Evolutionary conservation across 2,888 invertebrate species (phyloP).

Genomic region (Loripinus fragilis): DNA sequence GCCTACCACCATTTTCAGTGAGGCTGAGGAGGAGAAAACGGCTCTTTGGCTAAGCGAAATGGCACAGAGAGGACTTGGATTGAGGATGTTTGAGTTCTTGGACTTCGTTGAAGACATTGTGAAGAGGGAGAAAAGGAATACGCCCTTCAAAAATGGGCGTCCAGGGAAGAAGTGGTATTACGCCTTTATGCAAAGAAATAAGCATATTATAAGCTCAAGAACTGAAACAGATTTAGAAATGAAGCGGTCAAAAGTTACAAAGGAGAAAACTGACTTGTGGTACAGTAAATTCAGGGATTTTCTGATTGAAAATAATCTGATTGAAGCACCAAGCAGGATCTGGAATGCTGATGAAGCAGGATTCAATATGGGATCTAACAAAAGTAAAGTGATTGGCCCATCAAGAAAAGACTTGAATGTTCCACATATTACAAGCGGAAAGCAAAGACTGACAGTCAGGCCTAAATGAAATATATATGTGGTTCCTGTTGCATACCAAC

Average conservation of each 20-base stretch:
- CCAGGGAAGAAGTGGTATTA: conserved; percentile 28
- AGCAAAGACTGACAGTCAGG: conserved; percentile 39
- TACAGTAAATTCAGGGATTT: conserved; percentile 42
- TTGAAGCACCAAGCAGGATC: conserved; percentile 37
- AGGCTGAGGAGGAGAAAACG: conserved; percentile 36
- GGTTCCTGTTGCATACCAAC: too few relatives aligned
- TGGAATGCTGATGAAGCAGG: conserved; percentile 55
- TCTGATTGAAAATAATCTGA: conserved; percentile 8
- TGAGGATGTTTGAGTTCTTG: conserved; percentile 36
- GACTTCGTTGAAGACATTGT: conserved; percentile 44
- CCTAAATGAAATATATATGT: too few relatives aligned
- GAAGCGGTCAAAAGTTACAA: conserved; percentile 19
- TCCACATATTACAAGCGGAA: conserved; percentile 41
- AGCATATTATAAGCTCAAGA: conserved; percentile 28
- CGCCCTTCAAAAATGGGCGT: conserved; percentile 37
- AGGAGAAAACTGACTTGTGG: conserved; percentile 41
- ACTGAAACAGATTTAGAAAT: conserved; percentile 31
- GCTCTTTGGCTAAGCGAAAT: conserved; percentile 40
- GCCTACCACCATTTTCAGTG: conserved; percentile 22
- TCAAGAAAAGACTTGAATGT: conserved; percentile 25
- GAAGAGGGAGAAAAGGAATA: conserved; percentile 39
- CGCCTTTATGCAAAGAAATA: conserved; percentile 36
- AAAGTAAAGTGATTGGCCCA: conserved; percentile 40
- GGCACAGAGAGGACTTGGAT: conserved; percentile 37
- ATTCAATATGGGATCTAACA: conserved; percentile 47